phyloP scores from a whole-genome alignment of 2,888 invertebrate species.

The Nebria salina region DNA sequence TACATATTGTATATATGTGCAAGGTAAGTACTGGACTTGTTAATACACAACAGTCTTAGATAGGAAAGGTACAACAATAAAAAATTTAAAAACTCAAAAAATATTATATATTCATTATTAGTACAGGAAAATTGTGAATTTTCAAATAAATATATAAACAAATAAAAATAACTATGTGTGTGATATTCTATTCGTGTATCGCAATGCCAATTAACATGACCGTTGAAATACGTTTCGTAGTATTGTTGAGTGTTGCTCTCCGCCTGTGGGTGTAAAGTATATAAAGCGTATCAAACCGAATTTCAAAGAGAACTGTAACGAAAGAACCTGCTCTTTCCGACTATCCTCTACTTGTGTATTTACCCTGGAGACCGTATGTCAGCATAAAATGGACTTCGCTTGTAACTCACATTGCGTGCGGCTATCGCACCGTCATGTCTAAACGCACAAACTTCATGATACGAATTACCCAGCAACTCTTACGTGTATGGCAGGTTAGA shows the following conservation, averaged over 20 bases:
- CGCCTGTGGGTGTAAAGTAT: background rate
- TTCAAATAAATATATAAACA: too few relatives aligned
- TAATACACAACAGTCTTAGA: too few relatives aligned
- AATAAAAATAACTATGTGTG: background rate
- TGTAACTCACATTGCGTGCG: background rate
- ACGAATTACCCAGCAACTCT: background rate
- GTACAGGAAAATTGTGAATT: too few relatives aligned
- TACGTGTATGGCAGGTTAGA: background rate
- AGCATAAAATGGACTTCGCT: slow-evolving; percentile 1
- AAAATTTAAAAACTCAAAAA: too few relatives aligned
- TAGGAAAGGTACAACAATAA: too few relatives aligned
- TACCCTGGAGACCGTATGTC: background rate
- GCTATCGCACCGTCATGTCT: background rate
- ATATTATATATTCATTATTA: too few relatives aligned
- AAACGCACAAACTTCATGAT: background rate
- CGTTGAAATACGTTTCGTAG: background rate
- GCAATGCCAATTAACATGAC: background rate
- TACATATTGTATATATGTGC: too few relatives aligned
- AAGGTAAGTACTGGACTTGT: too few relatives aligned
- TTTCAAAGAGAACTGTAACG: background rate
- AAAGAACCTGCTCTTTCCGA: background rate
- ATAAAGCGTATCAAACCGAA: background rate
- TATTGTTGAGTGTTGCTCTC: background rate
- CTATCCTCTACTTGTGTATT: background rate
- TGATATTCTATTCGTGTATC: background rate